Conservation (phyloP, 2,797 vertebrate genomes). For the Acanthornis magna region DNA sequence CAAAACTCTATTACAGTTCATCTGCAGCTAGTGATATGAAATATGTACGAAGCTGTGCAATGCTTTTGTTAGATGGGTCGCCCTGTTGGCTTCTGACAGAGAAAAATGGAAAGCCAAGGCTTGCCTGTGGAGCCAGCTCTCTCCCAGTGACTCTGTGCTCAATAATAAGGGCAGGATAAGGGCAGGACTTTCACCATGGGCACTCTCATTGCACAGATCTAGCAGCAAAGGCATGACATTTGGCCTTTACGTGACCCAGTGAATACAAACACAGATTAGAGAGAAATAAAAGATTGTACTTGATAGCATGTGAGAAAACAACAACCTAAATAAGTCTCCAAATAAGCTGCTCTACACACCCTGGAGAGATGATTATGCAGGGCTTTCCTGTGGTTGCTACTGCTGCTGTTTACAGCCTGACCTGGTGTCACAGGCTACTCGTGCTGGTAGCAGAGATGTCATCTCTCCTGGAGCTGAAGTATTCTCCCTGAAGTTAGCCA, state of each 20-base stretch:
- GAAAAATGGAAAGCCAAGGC: background rate
- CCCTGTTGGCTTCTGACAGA: background rate
- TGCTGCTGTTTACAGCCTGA: background rate
- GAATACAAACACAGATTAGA: background rate
- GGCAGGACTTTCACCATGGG: background rate
- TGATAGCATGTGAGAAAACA: conserved; percentile 9
- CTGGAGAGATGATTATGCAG: background rate
- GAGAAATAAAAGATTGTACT: background rate
- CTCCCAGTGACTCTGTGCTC: accelerated
- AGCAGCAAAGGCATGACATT: background rate
- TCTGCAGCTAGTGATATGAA: background rate
- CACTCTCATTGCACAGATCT: background rate
- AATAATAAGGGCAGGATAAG: background rate
- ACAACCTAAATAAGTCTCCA: background rate
- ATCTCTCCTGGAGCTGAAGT: background rate
- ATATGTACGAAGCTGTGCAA: background rate
- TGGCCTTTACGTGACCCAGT: background rate
- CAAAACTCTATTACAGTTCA: background rate
- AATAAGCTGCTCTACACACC: background rate
- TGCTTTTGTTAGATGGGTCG: background rate
- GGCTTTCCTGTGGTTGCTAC: background rate
- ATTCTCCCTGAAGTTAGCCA: background rate
- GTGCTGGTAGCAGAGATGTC: background rate
- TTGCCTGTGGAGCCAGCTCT: background rate
- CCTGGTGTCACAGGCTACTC: background rate